These are phyloP conservation scores for Scomber colias DNA, from an alignment of 2,113 vertebrate genomes.

Conservation along the genomic window DNA sequence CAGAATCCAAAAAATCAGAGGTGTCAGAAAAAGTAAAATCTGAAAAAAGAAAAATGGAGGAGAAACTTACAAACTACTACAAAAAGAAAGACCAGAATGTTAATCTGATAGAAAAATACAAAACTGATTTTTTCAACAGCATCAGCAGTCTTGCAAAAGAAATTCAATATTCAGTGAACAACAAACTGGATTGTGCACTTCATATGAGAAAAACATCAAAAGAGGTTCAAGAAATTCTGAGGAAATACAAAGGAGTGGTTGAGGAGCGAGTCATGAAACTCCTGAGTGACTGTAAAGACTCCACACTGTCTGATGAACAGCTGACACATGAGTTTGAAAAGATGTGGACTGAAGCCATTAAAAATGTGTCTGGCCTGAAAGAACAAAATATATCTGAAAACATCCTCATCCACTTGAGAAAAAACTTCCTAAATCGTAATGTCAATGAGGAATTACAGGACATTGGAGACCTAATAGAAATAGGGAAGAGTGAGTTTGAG, in stretches of 20 bases:
- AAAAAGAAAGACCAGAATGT: too few species aligned
- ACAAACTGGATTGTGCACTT: constrained; percentile 26
- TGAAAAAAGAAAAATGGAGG: too few species aligned
- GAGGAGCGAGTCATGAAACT: constrained; percentile 59
- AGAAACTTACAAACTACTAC: too few species aligned
- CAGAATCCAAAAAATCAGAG: too few species aligned
- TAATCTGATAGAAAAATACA: too few species aligned
- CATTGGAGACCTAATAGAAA: neutral
- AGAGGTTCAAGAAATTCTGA: constrained; percentile 44
- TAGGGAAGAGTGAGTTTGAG: neutral
- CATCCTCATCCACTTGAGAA: neutral
- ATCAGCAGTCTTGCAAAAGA: constrained; percentile 25
- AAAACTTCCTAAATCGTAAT: constrained; percentile 29
- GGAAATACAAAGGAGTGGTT: constrained; percentile 45
- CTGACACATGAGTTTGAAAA: constrained; percentile 67
- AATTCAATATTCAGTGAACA: constrained; percentile 12
- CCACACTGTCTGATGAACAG: neutral
- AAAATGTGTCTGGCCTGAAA: neutral
- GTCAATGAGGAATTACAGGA: constrained; percentile 37
- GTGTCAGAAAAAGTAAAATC: too few species aligned
- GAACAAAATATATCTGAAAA: neutral
- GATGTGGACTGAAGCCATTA: constrained; percentile 71
- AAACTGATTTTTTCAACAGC: too few species aligned
- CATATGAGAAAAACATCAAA: constrained; percentile 1
- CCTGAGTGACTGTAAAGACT: constrained; percentile 25